Base-by-base conservation (phyloP, 1,140 invertebrate species). In the Calycopis cecrops region DNA sequence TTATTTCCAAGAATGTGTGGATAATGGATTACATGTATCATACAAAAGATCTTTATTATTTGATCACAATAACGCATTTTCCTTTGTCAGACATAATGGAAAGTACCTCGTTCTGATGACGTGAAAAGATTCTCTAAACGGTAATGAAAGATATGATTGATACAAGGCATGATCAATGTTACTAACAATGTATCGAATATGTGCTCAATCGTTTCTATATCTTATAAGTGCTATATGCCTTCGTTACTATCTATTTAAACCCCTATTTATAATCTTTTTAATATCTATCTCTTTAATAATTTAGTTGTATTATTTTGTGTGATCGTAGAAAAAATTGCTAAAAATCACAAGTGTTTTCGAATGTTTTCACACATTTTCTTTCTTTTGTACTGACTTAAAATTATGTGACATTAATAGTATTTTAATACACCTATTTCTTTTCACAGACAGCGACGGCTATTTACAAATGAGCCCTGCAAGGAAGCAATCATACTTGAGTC, bases 371-470 rank as follows among this genome's bases (percentile, higher is more conserved):
- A 14, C 9, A 16, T 17, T 44, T 16, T 37, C 14, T 9, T 44
- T 28, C 21, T 28, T 44, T 18, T 44, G 14, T 17, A 17, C 14
- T 44, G 12, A 7, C 17, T 44, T 11, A 11, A n/a, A 42, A 0
- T 14, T 42, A 12, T 9, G n/a, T 35, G 14, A 49, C 3, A 28
- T 28, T 16, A n/a, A 14, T 1, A 9, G 6, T 14, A n/a, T 6
- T 33, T 35, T 21, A 52, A 10, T 47, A 16, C 38, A 28, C 6
- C 21, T 28, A 28, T 55, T 14, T 61, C 0, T 48, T n/a, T 35
- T 52, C 53, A 34, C 72, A 88, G 86, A 88, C 57, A 79, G 81
- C 17, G 82, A 87, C 54, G 87, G 87, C 12, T 89, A 89, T 63
- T 69, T 89, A 52, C 73, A 79, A 59, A 88, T 89, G 85, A 87